phyloP scores from a whole-genome alignment of 2,888 invertebrate genomes.

The Dilophus febrilis region DNA sequence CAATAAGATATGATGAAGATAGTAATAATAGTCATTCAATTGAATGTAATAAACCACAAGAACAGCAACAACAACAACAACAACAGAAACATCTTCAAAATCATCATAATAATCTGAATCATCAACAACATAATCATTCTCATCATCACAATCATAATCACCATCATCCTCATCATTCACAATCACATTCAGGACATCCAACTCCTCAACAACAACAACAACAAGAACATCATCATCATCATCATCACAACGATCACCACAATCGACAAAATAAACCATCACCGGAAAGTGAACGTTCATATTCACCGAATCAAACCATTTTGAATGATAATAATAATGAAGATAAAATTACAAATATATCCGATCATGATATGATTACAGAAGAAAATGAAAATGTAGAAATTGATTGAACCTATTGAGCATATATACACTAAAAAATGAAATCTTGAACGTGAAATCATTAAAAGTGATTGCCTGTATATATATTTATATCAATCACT shows the following conservation, averaged over 20 bases:
- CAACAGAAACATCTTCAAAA: neutral
- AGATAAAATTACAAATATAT: constrained; percentile 1
- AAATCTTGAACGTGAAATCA: no score
- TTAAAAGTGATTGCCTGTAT: no score
- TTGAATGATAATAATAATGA: neutral
- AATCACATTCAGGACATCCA: neutral
- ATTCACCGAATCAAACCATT: neutral
- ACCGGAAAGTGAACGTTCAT: neutral
- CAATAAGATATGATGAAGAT: constrained; percentile 11
- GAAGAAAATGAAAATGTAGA: constrained; percentile 29
- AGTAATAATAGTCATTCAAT: constrained; percentile 4
- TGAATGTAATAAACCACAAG: no score
- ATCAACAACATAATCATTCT: no score
- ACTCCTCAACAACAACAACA: neutral
- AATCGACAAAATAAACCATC: neutral
- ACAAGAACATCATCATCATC: no score
- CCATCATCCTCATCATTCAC: neutral
- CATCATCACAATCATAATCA: neutral
- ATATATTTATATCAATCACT: no score
- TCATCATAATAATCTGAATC: neutral
- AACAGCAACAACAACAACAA: neutral
- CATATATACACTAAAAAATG: no score
- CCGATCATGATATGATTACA: constrained; percentile 13
- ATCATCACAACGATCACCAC: neutral
- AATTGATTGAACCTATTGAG: constrained; percentile 29